Percentiles rank a stretch among this genome's conserved stretches.
Evolutionary conservation across 1,140 invertebrate species (phyloP).

Genomic region (Zaprionus vittiger): DNA sequence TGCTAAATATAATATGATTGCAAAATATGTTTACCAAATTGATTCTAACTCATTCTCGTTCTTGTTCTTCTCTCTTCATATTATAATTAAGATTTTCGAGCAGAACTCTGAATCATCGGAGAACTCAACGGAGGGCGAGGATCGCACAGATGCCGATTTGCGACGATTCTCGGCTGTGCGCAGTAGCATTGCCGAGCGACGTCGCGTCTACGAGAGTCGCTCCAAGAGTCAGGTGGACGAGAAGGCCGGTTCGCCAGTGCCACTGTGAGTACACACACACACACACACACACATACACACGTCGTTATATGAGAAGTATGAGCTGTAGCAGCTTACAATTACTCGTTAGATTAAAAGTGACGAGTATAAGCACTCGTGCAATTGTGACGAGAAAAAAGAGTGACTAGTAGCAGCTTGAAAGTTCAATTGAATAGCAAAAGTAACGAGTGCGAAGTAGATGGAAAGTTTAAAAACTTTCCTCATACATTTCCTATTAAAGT

Average conservation of each 20-base stretch:
- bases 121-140: slow-evolving; percentile 81
- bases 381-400: too few relatives aligned
- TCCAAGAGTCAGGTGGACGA: slow-evolving; percentile 88
- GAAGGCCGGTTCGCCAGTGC: slow-evolving; percentile 89
- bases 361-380: not conserved
- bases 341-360: too few relatives aligned
- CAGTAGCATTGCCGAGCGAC: slow-evolving; percentile 91
- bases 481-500: too few relatives aligned
- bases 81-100: slow-evolving; percentile 70
- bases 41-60: not conserved
- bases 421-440: too few relatives aligned
- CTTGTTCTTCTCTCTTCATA: not conserved
- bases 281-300: too few relatives aligned
- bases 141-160: slow-evolving; percentile 82
- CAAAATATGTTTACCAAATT: not conserved
- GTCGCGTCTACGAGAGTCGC: slow-evolving; percentile 90
- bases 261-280: slow-evolving; percentile 85
- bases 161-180: slow-evolving; percentile 85
- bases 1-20: slow-evolving; percentile 49
- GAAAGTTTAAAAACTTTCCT: too few relatives aligned
- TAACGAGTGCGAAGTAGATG: too few relatives aligned
- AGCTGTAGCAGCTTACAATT: too few relatives aligned
- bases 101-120: slow-evolving; percentile 83
- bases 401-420: too few relatives aligned
- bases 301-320: too few relatives aligned